Evolutionary conservation across 2,113 vertebrate species (phyloP).

Genomic region (Saimiri boliviensis): DNA sequence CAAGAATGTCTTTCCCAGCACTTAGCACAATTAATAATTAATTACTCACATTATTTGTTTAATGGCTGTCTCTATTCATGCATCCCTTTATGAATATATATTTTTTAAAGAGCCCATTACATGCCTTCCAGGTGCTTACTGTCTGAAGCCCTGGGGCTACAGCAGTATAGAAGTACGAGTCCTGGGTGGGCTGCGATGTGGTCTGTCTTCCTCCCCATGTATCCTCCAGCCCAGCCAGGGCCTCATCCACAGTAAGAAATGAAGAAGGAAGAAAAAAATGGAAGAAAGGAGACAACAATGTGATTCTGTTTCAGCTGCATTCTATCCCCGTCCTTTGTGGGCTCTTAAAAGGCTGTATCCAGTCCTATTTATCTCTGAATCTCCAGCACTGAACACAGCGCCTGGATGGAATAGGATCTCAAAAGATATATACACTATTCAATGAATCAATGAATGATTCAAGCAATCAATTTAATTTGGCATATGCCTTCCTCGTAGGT

Average conservation of each 20-base stretch:
- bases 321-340: neutral
- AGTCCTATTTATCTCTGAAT: neutral
- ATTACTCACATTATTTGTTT: neutral
- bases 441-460: slow-evolving; percentile 73
- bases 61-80: neutral
- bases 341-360: neutral
- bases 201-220: neutral
- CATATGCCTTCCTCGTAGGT: slow-evolving; percentile 77
- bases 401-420: slow-evolving; percentile 27
- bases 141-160: neutral
- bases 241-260: neutral
- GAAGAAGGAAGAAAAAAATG: neutral
- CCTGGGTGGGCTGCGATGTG: neutral
- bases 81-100: neutral
- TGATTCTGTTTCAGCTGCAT: neutral
- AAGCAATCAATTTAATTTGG: slow-evolving; percentile 75
- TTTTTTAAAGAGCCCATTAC: neutral
- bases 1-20: neutral
- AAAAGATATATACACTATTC: slow-evolving; percentile 46
- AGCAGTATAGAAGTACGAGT: neutral
- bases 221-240: neutral
- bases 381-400: neutral
- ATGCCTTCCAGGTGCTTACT: neutral
- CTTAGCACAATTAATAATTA: neutral
- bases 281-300: neutral